A percentile compares a stretch with the other conserved stretches of the same genome.
phyloP scores from a whole-genome alignment of 2,113 vertebrate species.

The Perccottus glenii region DNA sequence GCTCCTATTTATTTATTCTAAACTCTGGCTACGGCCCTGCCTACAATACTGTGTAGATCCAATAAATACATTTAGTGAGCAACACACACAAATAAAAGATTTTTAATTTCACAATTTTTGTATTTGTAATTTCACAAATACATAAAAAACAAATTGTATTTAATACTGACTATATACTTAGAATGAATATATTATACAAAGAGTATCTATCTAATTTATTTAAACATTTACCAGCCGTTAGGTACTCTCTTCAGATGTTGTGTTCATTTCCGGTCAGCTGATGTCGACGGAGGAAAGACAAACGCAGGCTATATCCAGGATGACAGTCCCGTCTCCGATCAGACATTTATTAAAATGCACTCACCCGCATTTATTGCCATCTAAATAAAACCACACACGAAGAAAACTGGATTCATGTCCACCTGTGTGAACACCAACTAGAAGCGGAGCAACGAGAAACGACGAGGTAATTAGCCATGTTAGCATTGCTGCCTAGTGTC shows the following conservation, averaged over 20 bases:
- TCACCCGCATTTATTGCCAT: neutral
- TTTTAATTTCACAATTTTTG: too few relatives aligned
- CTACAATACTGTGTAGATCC: too few relatives aligned
- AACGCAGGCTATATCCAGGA: constrained; percentile 23
- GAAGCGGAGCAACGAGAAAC: constrained; percentile 10
- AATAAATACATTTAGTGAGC: too few relatives aligned
- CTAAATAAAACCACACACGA: neutral
- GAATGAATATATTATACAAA: too few relatives aligned
- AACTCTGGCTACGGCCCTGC: too few relatives aligned
- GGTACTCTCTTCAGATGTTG: constrained; percentile 39
- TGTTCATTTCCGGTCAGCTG: constrained; percentile 70
- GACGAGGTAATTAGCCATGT: constrained; percentile 43
- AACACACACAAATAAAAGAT: too few relatives aligned
- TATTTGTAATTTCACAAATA: too few relatives aligned
- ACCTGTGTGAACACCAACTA: constrained; percentile 9
- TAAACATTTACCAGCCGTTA: constrained; percentile 20
- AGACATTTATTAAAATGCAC: constrained; percentile 27
- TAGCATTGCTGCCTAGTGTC: constrained; percentile 49
- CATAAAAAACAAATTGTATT: too few relatives aligned
- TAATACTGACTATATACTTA: too few relatives aligned
- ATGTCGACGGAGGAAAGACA: constrained; percentile 27
- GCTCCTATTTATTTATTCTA: too few relatives aligned
- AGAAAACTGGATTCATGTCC: neutral
- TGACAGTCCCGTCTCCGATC: constrained; percentile 20
- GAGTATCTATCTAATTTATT: too few relatives aligned